Conservation (phyloP, 2,113 vertebrate species). For the Fulica atra region DNA sequence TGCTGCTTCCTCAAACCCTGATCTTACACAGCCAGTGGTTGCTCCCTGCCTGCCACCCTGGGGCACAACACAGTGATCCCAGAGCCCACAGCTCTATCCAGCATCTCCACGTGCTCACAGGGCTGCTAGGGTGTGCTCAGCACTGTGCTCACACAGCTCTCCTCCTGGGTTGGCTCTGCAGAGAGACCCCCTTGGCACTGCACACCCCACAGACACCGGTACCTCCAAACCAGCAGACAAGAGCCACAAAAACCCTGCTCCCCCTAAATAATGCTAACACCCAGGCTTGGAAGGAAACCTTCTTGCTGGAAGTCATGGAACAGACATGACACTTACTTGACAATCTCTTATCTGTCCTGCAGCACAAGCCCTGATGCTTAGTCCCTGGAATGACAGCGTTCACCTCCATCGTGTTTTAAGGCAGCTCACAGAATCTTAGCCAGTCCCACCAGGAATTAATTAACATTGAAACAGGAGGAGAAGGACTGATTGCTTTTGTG, state of each 20-base stretch:
- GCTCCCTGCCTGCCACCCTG: neutral
- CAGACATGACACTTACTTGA: neutral
- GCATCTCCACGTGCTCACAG: neutral
- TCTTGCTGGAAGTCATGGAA: neutral
- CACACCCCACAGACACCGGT: fast-evolving
- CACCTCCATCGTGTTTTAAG: neutral
- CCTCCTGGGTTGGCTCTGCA: neutral
- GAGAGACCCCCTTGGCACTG: neutral
- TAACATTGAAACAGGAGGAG: neutral
- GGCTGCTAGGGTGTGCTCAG: neutral
- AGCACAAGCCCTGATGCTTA: neutral
- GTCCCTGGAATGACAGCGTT: neutral
- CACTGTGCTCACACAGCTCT: fast-evolving
- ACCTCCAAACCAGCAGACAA: fast-evolving
- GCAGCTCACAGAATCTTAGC: neutral
- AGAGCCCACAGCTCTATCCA: neutral
- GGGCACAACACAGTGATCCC: neutral
- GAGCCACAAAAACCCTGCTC: neutral
- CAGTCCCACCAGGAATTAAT: neutral
- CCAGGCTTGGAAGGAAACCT: neutral
- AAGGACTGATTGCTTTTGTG: neutral
- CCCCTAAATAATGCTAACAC: neutral
- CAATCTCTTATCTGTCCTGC: neutral
- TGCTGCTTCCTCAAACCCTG: neutral
- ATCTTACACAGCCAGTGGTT: fast-evolving